Evolutionary conservation across 1,140 invertebrate species (phyloP), one percentile per base, ranked within the genome.

Genomic region (Ericerus pela): DNA sequence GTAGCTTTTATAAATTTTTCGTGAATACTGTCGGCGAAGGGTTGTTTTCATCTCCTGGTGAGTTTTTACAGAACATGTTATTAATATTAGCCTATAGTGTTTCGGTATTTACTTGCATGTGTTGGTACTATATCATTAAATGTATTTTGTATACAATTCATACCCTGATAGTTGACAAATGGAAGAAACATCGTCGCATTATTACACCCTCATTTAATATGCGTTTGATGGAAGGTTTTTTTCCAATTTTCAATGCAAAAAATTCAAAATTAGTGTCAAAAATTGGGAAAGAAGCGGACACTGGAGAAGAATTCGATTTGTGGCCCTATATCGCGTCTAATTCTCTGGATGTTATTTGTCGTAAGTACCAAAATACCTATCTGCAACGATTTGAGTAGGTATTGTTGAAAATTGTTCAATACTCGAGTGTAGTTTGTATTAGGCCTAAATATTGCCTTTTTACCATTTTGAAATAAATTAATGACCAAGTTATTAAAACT

Each of bases 171-270:
- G 62, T 62, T 43, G 61, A 63, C 26, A 62, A 62, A 58, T 86
- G 83, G 82, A 72, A 69, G 54, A 63, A 61, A 1, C 74, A 84
- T 74, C 61, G 63, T 72, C 77, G 75, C 67, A 70, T 85, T 51
- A 65, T 87, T 26, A 88, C 85, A 0, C 84, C 85, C 8, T 79
- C 84, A 0, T 89, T 89, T 64, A 85, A 89, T 65, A 85, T 86
- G 62, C 79, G 81, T 55, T 84, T 89, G 27, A 65, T 89, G 14
- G 77, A 85, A 58, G 77, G 83, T 55, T 89, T 88, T 63, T 60
- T 87, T 1, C 74, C 77, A 1, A 75, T 86, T 1, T 86, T 92
- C 63, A 78, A 84, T 62, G 76, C 81, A 58, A 85, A 90, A 62
- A 73, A 78, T 8, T 67, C 75, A 6, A 73, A 82, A 31, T 69